A percentile compares a stretch with the other conserved stretches of the same genome.
Conservation (phyloP, 2,797 vertebrate genomes). For the Anniella stebbinsi region DNA sequence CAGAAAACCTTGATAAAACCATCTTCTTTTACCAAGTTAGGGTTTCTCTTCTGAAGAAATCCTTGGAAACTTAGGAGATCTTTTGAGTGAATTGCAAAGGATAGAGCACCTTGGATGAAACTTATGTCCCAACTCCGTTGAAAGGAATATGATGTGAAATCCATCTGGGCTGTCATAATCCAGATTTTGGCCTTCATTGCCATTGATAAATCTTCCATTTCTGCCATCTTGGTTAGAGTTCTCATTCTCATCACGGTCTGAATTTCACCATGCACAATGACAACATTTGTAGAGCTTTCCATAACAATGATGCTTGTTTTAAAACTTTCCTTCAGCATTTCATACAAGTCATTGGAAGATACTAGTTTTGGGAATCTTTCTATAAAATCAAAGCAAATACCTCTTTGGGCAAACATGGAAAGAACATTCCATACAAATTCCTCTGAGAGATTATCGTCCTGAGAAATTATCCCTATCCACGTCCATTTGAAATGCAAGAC, state of each 20-base stretch:
- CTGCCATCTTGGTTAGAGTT: not conserved
- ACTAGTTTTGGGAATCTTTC: not conserved
- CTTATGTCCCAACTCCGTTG: not conserved
- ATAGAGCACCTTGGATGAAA: slow-evolving; percentile 4
- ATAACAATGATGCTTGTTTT: not conserved
- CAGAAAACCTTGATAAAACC: slow-evolving; percentile 5
- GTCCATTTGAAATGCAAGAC: not conserved
- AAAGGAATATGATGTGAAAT: not conserved
- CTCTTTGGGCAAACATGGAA: not conserved
- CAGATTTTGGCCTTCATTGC: not conserved
- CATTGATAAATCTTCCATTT: not conserved
- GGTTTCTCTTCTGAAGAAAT: not conserved
- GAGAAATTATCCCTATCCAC: slow-evolving; percentile 4
- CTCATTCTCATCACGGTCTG: not conserved
- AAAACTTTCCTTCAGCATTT: not conserved
- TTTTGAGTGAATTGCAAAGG: not conserved
- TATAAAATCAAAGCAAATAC: slow-evolving; percentile 14
- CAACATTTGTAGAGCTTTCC: not conserved
- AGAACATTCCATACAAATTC: not conserved
- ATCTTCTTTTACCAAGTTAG: not conserved
- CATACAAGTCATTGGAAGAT: not conserved
- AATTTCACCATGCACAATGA: slow-evolving; percentile 14
- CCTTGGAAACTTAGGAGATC: not conserved
- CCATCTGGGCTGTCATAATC: slow-evolving; percentile 22
- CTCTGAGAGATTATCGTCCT: not conserved